Evolutionary conservation across 2,888 invertebrate species (phyloP), one percentile per base, ranked within the genome.

Genomic region (Acronicta alni): DNA sequence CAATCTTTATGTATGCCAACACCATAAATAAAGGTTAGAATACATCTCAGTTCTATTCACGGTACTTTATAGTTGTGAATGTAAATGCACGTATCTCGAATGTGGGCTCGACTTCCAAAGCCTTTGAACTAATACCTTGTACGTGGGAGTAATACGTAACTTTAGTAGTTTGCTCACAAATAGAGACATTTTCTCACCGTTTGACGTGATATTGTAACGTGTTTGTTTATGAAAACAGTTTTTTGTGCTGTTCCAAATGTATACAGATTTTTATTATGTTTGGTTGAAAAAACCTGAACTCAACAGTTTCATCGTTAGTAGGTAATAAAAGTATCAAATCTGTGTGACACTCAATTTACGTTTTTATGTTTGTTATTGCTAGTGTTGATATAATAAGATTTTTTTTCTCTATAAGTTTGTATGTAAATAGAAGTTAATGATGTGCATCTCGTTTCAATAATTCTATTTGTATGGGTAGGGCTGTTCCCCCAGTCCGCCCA

Each of bases 121-220:
- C 70, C 59, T 75, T 69, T 46, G 60, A 60, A 56, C 57, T 59
- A 70, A 67, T 59, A 68, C 59, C 64, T 48, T 18, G 68, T 55
- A 83, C 80, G 90, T 91, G 86, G 91, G 91, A 72, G 88, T 84
- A 67, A 81, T 79, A 81, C 81, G 82, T 77, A 83, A 82, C 80
- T 83, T 85, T 79, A 59, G 59, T 52, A 69, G 84, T 86, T 86
- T 85, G 83, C 81, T 80, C 76, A 84, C 85, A 87, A 89, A 90
- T 89, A 89, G 81, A 91, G 87, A 83, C 84, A 84, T 90, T 81
- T 88, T 88, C 85, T 87, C 83, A 87, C 82, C 80, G 73, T 85
- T 82, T 83, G 84, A 86, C 87, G 83, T 76, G 80, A 84, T 86
- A 84, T 83, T 82, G 84, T 87, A 84, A 85, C 81, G 72, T 84